A percentile compares a stretch with the other conserved stretches of the same genome.
Evolutionary conservation across 2,797 vertebrate genomes (phyloP).

Genomic region (Gadopsis bispinosus): DNA sequence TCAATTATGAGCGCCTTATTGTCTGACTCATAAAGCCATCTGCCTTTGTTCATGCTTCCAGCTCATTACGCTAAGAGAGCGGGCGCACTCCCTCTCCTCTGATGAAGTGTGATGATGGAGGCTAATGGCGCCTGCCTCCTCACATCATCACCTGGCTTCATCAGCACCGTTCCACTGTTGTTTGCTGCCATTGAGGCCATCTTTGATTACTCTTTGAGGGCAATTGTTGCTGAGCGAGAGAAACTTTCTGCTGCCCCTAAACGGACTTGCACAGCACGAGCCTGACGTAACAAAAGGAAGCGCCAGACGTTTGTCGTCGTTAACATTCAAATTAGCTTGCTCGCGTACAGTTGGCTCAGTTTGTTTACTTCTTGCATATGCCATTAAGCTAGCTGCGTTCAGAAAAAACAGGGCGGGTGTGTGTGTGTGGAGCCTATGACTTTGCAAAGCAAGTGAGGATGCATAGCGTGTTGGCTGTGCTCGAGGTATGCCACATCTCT

Average conservation of each 20-base stretch:
- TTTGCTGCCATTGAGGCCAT: constrained; percentile 23
- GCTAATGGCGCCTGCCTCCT: constrained; percentile 77
- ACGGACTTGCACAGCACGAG: constrained; percentile 1
- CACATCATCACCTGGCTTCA: constrained; percentile 75
- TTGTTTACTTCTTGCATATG: constrained; percentile 60
- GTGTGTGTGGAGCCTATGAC: constrained; percentile 41
- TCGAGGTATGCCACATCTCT: constrained; percentile 70
- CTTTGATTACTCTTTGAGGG: constrained; percentile 39
- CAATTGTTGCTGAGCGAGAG: constrained; percentile 28
- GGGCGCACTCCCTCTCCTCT: constrained; percentile 66
- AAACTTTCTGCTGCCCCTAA: not conserved
- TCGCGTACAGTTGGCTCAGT: constrained; percentile 44
- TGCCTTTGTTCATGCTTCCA: constrained; percentile 82
- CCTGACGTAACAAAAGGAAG: constrained; percentile 22
- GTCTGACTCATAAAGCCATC: constrained; percentile 80
- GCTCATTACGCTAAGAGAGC: constrained; percentile 75
- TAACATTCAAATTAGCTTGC: constrained; percentile 53
- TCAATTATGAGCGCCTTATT: constrained; percentile 70
- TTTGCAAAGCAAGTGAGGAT: constrained; percentile 61
- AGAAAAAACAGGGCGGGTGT: constrained; percentile 1
- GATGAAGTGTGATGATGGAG: constrained; percentile 80
- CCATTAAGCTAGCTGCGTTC: constrained; percentile 46
- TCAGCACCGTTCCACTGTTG: constrained; percentile 54
- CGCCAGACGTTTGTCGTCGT: constrained; percentile 42
- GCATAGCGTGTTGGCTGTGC: constrained; percentile 64